Conservation (phyloP, 2,113 vertebrate species). For the Menura novaehollandiae region DNA sequence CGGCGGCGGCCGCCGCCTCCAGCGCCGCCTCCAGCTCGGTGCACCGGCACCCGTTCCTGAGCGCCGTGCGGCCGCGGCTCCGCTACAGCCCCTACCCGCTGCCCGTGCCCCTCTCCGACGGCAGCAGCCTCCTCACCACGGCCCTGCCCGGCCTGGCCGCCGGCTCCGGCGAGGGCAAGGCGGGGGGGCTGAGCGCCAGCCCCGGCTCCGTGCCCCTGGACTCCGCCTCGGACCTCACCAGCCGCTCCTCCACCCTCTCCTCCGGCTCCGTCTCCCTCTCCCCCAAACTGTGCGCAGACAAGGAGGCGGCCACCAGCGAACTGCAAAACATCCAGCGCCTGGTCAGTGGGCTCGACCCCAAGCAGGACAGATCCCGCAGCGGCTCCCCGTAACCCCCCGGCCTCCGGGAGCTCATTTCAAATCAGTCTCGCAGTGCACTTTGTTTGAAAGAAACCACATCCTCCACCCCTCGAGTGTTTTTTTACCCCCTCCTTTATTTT, state of each 20-base stretch:
- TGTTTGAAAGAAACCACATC: slow-evolving; percentile 59
- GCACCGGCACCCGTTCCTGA: slow-evolving; percentile 92
- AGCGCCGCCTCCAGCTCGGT: slow-evolving; percentile 81
- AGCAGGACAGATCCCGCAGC: slow-evolving; percentile 88
- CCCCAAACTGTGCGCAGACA: slow-evolving; percentile 86
- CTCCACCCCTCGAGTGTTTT: neutral
- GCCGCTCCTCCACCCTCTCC: slow-evolving; percentile 88
- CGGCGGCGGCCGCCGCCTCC: slow-evolving; percentile 83
- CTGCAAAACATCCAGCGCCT: slow-evolving; percentile 95
- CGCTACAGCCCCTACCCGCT: slow-evolving; percentile 95
- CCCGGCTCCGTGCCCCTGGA: slow-evolving; percentile 86
- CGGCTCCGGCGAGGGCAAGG: slow-evolving; percentile 74
- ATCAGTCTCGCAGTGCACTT: slow-evolving; percentile 73
- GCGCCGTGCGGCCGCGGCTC: slow-evolving; percentile 88
- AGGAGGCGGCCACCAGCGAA: slow-evolving; percentile 88
- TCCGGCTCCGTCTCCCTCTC: slow-evolving; percentile 87
- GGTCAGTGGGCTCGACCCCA: slow-evolving; percentile 93
- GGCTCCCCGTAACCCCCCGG: slow-evolving; percentile 76
- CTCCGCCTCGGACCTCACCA: slow-evolving; percentile 91
- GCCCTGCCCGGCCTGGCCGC: slow-evolving; percentile 78
- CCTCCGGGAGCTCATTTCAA: slow-evolving; percentile 64
- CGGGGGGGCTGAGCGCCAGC: slow-evolving; percentile 75
- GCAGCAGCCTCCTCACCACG: slow-evolving; percentile 83
- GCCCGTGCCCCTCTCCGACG: slow-evolving; percentile 86
- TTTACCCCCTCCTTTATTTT: neutral